These are phyloP conservation scores for Coreius guichenoti DNA, from an alignment of 2,797 vertebrate species.

Conservation along the genomic window DNA sequence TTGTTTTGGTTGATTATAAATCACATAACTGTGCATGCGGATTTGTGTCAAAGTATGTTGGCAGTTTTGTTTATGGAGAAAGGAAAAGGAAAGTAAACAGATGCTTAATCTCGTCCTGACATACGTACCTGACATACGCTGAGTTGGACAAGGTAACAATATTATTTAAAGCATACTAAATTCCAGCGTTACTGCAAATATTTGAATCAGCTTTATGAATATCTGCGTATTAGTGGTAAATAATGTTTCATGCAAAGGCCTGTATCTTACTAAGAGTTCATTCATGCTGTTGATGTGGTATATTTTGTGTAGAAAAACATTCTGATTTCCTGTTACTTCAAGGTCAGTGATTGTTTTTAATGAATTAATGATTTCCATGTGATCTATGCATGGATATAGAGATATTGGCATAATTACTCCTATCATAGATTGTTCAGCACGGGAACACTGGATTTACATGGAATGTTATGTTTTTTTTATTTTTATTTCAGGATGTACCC, in stretches of 20 bases:
- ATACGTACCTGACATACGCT: background rate
- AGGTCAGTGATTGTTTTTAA: background rate
- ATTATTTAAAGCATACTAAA: background rate
- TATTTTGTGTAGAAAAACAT: background rate
- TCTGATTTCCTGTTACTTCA: background rate
- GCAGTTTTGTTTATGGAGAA: conserved; percentile 35
- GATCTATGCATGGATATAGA: background rate
- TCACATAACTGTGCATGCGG: background rate
- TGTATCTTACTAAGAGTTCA: background rate
- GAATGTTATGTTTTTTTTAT: background rate
- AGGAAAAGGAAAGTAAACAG: conserved; percentile 30
- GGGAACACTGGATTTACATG: background rate
- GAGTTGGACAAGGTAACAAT: background rate
- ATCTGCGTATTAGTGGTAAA: background rate
- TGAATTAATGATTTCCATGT: background rate
- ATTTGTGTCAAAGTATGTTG: background rate
- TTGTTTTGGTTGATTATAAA: background rate
- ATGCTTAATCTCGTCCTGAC: background rate
- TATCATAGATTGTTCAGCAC: background rate
- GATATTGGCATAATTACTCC: no score
- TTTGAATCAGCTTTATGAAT: background rate
- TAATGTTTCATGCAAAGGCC: background rate
- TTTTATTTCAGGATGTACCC: conserved; percentile 14
- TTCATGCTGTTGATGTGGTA: background rate
- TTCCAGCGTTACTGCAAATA: background rate